A percentile compares a stretch with the other conserved stretches of the same genome.
phyloP scores from a whole-genome alignment of 2,113 vertebrate genomes.

The Mobula hypostoma region DNA sequence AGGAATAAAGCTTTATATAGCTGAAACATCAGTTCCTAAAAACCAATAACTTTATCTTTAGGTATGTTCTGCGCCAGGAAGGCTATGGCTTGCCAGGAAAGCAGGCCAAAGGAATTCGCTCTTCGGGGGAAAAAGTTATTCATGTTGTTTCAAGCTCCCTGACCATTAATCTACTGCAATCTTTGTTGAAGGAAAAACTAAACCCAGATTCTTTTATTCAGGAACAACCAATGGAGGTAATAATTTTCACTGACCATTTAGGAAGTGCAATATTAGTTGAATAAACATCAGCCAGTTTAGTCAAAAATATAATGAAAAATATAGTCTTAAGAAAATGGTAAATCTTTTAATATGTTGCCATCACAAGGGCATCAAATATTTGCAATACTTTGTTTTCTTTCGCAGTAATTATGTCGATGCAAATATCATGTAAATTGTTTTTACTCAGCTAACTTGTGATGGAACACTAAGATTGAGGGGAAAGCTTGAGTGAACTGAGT shows the following conservation, averaged over 20 bases:
- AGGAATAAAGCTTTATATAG: neutral
- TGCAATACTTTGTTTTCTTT: neutral
- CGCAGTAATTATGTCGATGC: neutral
- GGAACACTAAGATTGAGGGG: too few species aligned
- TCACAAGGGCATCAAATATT: neutral
- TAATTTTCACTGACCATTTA: neutral
- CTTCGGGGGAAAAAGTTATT: constrained; percentile 56
- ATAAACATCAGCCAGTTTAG: too few species aligned
- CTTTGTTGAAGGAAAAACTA: constrained; percentile 71
- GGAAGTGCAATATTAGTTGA: neutral
- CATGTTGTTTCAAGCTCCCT: constrained; percentile 73
- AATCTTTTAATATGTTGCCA: neutral
- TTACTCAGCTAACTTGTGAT: too few species aligned
- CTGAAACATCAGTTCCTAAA: neutral
- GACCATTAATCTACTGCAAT: constrained; percentile 59
- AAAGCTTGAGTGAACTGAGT: too few species aligned
- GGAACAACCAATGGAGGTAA: constrained; percentile 44
- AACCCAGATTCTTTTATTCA: constrained; percentile 58
- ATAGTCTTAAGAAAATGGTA: neutral
- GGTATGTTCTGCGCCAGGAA: constrained; percentile 81
- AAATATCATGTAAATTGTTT: too few species aligned
- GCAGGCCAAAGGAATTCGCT: constrained; percentile 67
- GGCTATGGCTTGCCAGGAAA: constrained; percentile 60
- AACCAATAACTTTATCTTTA: constrained; percentile 45
- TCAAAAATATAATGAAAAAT: neutral